Evolutionary conservation across 2,888 invertebrate species (phyloP).

Genomic region (Thelaira solivaga): DNA sequence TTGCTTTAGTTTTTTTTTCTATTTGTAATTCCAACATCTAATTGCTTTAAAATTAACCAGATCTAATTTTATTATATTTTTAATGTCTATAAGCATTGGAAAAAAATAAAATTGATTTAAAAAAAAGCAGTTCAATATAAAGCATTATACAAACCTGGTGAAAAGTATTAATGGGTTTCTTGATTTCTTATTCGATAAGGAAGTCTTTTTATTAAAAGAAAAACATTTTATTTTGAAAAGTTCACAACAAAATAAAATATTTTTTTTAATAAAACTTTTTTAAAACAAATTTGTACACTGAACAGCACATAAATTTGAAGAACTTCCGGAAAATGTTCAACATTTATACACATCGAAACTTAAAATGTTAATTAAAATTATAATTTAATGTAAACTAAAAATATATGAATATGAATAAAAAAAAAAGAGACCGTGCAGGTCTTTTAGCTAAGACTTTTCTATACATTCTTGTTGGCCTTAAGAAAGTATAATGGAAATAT

Average conservation of each 20-base stretch:
- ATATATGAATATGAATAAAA: constrained; percentile 4
- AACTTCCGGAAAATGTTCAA: constrained; percentile 74
- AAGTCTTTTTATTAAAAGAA: constrained; percentile 39
- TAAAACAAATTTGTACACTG: constrained; percentile 47
- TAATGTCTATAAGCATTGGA: neutral
- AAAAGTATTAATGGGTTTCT: constrained; percentile 1
- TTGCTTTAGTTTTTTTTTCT: neutral
- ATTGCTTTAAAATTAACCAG: neutral
- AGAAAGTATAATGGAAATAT: too few relatives aligned
- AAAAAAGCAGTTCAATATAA: constrained; percentile 31
- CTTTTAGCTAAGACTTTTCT: constrained; percentile 1
- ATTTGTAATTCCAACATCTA: constrained; percentile 3
- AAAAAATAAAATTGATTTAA: constrained; percentile 3
- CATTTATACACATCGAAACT: constrained; percentile 69
- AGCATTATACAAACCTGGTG: constrained; percentile 57
- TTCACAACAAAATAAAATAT: constrained; percentile 41
- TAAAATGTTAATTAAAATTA: constrained; percentile 16
- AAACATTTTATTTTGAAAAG: constrained; percentile 52
- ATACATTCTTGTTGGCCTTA: neutral
- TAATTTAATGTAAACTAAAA: constrained; percentile 11
- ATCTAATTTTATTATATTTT: neutral
- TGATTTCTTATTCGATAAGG: constrained; percentile 1
- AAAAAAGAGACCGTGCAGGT: constrained; percentile 38
- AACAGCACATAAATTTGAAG: constrained; percentile 52
- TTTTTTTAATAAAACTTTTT: constrained; percentile 31